phyloP scores from a whole-genome alignment of 2,797 vertebrate species.

The Carcharodon carcharias region DNA sequence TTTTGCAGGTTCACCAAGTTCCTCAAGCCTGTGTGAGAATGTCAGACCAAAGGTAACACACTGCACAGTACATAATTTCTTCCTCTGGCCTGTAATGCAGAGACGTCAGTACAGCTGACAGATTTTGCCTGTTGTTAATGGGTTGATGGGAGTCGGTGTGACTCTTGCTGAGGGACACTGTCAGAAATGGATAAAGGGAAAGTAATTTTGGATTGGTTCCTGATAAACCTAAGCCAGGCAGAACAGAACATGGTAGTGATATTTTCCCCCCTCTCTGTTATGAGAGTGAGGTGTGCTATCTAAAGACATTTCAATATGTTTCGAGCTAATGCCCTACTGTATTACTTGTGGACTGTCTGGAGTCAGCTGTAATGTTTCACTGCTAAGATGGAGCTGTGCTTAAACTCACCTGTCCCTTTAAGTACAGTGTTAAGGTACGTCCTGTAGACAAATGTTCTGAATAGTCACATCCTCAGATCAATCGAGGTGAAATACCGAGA shows the following conservation, averaged over 20 bases:
- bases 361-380: neutral
- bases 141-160: neutral
- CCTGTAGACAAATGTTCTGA: neutral
- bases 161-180: neutral
- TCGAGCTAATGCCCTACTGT: neutral
- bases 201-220: neutral
- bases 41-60: neutral
- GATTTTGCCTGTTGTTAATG: neutral
- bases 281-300: neutral
- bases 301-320: neutral
- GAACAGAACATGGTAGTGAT: neutral
- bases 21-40: conserved; percentile 8
- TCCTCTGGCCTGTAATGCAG: neutral
- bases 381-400: neutral
- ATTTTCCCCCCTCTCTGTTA: neutral
- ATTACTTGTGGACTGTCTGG: neutral
- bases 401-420: neutral
- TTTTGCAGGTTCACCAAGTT: neutral
- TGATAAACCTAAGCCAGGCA: neutral
- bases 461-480: neutral
- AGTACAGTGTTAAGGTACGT: neutral
- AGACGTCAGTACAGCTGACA: neutral
- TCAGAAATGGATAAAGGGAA: no score
- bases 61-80: neutral
- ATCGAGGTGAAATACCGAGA: neutral